A percentile compares a stretch with the other conserved stretches of the same genome.
These are phyloP conservation scores for Notamacropus eugenii DNA, from an alignment of 2,797 vertebrate genomes.

Conservation along the genomic window DNA sequence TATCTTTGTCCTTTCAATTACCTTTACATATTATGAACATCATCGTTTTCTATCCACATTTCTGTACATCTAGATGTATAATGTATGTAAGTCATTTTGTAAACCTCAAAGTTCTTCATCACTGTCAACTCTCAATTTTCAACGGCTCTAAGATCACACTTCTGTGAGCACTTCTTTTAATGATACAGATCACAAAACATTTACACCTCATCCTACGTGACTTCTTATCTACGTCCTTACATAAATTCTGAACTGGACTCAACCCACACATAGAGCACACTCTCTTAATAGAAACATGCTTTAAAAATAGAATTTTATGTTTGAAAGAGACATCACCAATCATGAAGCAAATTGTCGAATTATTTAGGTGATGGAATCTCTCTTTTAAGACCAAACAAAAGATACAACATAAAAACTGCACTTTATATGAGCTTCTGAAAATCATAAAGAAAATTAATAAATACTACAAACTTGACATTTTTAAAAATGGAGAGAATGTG, in stretches of 20 bases:
- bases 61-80: background rate
- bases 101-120: background rate
- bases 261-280: background rate
- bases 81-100: background rate
- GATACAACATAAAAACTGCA: background rate
- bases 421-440: background rate
- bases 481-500: background rate
- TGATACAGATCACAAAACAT: background rate
- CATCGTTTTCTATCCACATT: background rate
- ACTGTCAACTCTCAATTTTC: background rate
- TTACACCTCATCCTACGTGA: background rate
- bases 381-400: background rate
- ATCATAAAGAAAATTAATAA: background rate
- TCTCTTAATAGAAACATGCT: background rate
- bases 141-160: background rate
- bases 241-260: background rate
- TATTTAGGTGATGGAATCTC: background rate
- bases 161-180: background rate
- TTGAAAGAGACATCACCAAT: background rate
- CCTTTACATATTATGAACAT: background rate
- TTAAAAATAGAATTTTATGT: background rate
- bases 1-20: background rate
- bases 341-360: background rate
- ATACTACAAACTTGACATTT: background rate
- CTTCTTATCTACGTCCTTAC: background rate